Percentiles rank a stretch among this genome's conserved stretches.
These are phyloP conservation scores for Oligia fasciuncula DNA, from an alignment of 2,888 invertebrate genomes.

Conservation along the genomic window DNA sequence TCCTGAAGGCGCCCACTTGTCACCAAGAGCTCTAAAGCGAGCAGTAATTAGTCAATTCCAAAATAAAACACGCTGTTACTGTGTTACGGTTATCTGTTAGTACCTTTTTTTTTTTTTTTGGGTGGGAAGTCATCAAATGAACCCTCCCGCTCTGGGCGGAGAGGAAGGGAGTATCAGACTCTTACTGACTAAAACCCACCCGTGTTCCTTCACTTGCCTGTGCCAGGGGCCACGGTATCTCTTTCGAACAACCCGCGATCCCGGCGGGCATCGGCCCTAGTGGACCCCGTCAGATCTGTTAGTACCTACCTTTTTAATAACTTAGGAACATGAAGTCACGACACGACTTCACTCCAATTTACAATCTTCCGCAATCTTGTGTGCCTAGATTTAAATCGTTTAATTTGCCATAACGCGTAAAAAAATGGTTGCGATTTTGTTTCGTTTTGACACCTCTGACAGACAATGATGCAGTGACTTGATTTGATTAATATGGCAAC, in stretches of 20 bases:
- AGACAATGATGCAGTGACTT: neutral
- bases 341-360: constrained; percentile 16
- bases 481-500: neutral
- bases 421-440: neutral
- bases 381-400: neutral
- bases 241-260: too few relatives aligned
- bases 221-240: too few relatives aligned
- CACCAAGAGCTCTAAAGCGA: constrained; percentile 32
- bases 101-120: too few relatives aligned
- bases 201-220: too few relatives aligned
- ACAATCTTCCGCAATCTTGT: constrained; percentile 16
- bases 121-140: too few relatives aligned
- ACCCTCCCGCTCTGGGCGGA: too few relatives aligned
- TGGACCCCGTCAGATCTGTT: too few relatives aligned
- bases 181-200: too few relatives aligned
- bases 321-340: constrained; percentile 14
- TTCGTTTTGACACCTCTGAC: neutral
- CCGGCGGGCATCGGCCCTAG: too few relatives aligned
- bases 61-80: constrained; percentile 38
- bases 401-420: neutral
- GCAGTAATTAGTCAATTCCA: constrained; percentile 48
- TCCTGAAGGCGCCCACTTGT: constrained; percentile 21
- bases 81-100: constrained; percentile 24
- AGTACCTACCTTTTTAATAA: constrained; percentile 27
- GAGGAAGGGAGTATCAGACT: too few relatives aligned